Conservation (phyloP, 2,797 vertebrate genomes). For the Gorsachius magnificus region DNA sequence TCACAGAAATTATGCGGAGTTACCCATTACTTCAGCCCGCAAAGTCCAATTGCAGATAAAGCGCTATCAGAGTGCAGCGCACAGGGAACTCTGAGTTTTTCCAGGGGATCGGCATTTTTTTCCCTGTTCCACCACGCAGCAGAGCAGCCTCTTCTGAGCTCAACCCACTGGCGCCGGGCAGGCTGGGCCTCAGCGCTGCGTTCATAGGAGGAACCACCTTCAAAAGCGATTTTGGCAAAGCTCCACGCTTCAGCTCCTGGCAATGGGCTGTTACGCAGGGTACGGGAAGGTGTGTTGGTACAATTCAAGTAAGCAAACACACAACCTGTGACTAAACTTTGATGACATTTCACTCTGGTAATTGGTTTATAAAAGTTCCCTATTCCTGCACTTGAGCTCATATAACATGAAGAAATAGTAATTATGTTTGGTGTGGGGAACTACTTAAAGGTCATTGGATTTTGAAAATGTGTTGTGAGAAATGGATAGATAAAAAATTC, state of each 20-base stretch:
- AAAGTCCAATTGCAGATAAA: not conserved
- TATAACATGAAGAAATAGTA: slow-evolving; percentile 38
- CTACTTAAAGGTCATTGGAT: slow-evolving; percentile 13
- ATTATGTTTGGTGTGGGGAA: slow-evolving; percentile 17
- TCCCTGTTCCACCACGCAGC: accelerated
- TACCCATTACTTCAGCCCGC: not conserved
- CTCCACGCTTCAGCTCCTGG: not conserved
- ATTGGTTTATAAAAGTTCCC: not conserved
- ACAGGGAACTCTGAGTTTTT: not conserved
- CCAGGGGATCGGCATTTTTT: not conserved
- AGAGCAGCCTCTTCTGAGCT: not conserved
- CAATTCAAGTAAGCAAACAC: not conserved
- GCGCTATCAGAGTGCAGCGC: accelerated
- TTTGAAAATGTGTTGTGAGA: not conserved
- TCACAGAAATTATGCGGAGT: not conserved
- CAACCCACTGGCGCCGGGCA: accelerated
- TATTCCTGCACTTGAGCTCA: slow-evolving; percentile 19
- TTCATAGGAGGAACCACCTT: not conserved
- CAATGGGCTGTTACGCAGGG: not conserved
- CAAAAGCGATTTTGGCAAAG: not conserved
- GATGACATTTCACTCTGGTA: not conserved
- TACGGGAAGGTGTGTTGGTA: not conserved
- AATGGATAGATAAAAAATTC: not conserved
- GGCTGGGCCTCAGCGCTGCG: not conserved
- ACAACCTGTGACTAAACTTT: not conserved